Evolutionary conservation across 2,888 invertebrate species (phyloP).

Genomic region (Drosophila anomalipes): DNA sequence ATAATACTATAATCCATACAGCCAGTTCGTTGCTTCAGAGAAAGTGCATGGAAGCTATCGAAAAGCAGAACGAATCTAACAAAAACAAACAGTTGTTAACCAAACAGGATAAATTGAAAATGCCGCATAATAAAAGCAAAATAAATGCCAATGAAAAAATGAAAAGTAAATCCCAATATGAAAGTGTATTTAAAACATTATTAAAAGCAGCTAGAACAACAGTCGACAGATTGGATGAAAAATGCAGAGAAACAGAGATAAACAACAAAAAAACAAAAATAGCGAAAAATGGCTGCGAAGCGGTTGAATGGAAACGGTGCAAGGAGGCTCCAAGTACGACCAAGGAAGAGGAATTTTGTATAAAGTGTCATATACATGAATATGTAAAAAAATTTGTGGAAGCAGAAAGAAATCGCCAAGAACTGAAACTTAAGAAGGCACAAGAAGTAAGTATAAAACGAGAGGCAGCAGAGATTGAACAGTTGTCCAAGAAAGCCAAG

Average conservation of each 20-base stretch:
- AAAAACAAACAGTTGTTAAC: neutral
- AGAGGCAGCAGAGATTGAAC: neutral
- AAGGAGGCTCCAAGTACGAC: neutral
- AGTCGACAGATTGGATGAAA: neutral
- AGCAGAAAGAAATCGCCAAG: neutral
- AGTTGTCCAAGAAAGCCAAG: neutral
- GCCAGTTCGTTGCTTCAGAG: conserved; percentile 3
- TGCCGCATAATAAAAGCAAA: neutral
- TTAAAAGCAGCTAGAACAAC: neutral
- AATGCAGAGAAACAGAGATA: neutral
- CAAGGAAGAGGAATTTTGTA: neutral
- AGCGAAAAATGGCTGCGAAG: neutral
- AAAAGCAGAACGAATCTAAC: neutral
- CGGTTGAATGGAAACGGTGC: neutral
- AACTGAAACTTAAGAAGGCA: neutral
- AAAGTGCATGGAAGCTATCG: conserved; percentile 6
- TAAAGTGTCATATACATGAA: neutral
- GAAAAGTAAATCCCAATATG: neutral
- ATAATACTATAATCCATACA: conserved; percentile 1
- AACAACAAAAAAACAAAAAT: neutral
- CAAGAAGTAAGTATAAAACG: neutral
- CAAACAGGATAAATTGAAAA: neutral
- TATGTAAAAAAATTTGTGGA: neutral
- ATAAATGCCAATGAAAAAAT: too few species aligned
- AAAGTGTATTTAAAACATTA: neutral